Evolutionary conservation across 2,113 vertebrate genomes (phyloP), one percentile per base, ranked within the genome.

Genomic region (Scatophagus argus): DNA sequence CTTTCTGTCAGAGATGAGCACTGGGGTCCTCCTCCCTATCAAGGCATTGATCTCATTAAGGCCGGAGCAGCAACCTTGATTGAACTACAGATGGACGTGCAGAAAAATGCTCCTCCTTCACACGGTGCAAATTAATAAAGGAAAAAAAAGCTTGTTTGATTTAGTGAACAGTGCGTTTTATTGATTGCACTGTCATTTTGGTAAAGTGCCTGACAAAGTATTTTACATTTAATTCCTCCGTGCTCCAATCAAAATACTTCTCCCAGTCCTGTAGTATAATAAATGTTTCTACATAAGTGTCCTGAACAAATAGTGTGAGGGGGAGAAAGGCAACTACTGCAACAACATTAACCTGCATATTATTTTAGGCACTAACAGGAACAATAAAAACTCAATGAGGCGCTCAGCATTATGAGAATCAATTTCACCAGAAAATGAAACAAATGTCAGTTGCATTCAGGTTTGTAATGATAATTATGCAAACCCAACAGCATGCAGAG

Each of bases 1-100:
- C 88, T 90, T 89, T 84, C 61, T 38, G 78, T 73, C 74, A 52
- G 59, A 84, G 69, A 61, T 11, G 1, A 77, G 73, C 73, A 60
- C 8, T 4, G 66, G 34, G 52, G 55, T 61, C 79, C 17, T 41
- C 73, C 32, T 63, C 39, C 52, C 39, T 21, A 70, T 59, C 38
- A 16, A 65, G 44, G 12, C 67, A 64, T 60, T 54, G 77, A 77
- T 81, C 80, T 44, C 62, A 69, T 74, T 54, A 64, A 77, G 52
- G 78, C 13, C 13, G 21, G 44, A 75, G 71, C 65, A n/a, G 49
- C 25, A 49, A 12, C 67, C 74, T 34, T 58, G 54, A 82, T 38
- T 79, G 77, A 83, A 72, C 69, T 6, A 0, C 66, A 49, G 51
- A 82, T 41, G 49, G 27, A 72, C 58, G 54, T 32, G 34, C 36